phyloP scores from a whole-genome alignment of 1,140 invertebrate genomes.

The Rhizoglyphus robini region DNA sequence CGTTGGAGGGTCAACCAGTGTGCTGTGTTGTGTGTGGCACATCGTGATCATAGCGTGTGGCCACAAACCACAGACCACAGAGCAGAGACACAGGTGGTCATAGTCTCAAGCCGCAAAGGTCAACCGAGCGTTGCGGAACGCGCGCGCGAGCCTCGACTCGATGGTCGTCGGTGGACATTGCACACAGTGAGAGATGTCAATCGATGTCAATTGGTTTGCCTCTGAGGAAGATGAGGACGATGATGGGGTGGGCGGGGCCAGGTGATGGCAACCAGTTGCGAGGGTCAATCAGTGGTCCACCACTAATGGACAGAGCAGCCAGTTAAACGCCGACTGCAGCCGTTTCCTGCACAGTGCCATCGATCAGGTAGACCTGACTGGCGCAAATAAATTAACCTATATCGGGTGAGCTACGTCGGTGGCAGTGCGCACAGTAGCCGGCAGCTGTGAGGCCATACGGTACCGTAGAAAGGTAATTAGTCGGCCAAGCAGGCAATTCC shows the following conservation, averaged over 20 bases:
- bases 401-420: no score
- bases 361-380: no score
- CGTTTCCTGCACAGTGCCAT: neutral
- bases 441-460: neutral
- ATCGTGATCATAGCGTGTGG: no score
- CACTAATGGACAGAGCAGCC: neutral
- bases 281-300: no score
- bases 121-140: neutral
- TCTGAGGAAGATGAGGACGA: neutral
- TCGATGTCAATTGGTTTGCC: neutral
- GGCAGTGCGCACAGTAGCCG: neutral
- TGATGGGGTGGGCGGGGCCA: neutral
- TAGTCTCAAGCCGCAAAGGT: neutral
- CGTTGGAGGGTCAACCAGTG: no score
- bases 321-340: no score
- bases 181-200: neutral
- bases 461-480: neutral
- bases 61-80: neutral
- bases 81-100: neutral
- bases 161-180: no score
- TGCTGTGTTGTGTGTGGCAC: no score
- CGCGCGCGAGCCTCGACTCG: no score
- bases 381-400: no score
- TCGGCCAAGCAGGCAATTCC: no score
- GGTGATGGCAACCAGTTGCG: neutral